Conservation (phyloP, 2,113 vertebrate genomes). For the Sphaerodactylus townsendi region DNA sequence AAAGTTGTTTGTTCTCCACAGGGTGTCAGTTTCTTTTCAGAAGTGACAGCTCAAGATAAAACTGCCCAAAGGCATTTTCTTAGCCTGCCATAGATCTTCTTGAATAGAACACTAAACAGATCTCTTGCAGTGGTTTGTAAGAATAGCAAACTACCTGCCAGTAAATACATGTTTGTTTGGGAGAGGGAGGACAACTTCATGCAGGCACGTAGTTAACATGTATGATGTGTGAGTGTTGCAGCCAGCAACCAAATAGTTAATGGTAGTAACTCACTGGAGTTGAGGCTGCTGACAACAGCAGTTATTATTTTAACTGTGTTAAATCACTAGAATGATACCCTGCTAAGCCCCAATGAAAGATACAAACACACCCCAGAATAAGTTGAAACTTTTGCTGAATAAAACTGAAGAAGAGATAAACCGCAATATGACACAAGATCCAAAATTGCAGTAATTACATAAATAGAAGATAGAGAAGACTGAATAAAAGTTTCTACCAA, state of each 20-base stretch:
- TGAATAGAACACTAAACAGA: slow-evolving; percentile 11
- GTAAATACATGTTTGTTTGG: slow-evolving; percentile 28
- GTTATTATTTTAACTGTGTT: slow-evolving; percentile 13
- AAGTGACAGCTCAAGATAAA: slow-evolving; percentile 11
- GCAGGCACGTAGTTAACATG: neutral
- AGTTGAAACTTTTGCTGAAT: neutral
- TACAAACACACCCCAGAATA: neutral
- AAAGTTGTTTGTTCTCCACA: neutral
- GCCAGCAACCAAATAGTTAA: neutral
- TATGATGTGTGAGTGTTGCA: neutral
- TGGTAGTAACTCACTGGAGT: neutral
- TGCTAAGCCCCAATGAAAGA: slow-evolving; percentile 12
- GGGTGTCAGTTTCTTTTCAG: neutral
- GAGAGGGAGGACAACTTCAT: neutral
- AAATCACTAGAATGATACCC: neutral
- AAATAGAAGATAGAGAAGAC: neutral
- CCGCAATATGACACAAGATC: neutral
- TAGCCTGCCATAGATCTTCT: fast-evolving
- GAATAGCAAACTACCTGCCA: slow-evolving; percentile 15
- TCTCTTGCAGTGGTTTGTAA: slow-evolving; percentile 4
- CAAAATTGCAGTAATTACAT: neutral
- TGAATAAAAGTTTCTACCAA: neutral
- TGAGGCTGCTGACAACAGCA: slow-evolving; percentile 1
- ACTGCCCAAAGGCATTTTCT: slow-evolving; percentile 13
- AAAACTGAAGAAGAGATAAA: neutral